These are phyloP conservation scores for Euplexia lucipara DNA, from an alignment of 2,888 invertebrate species.

Conservation along the genomic window DNA sequence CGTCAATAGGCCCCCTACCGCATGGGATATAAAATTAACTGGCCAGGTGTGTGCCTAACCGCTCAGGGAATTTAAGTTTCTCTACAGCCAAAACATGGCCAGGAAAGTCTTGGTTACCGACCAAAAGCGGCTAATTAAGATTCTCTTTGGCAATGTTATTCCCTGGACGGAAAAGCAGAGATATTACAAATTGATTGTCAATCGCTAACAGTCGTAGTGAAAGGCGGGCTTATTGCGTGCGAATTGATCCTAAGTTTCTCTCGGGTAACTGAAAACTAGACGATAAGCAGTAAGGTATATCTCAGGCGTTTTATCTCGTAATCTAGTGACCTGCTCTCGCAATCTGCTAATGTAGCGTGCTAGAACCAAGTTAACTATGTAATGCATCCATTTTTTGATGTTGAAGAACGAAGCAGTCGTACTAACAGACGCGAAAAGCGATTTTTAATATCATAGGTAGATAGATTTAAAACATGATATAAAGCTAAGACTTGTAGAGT, in stretches of 20 bases:
- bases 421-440: too few species aligned
- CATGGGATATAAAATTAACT: too few species aligned
- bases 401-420: too few species aligned
- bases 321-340: neutral
- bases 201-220: constrained; percentile 41
- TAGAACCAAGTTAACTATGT: too few species aligned
- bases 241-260: constrained; percentile 28
- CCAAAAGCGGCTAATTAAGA: constrained; percentile 19
- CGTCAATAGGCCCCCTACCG: too few species aligned
- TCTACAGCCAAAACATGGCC: neutral
- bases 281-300: constrained; percentile 11
- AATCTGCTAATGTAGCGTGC: too few species aligned
- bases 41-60: too few species aligned
- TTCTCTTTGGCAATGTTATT: constrained; percentile 35
- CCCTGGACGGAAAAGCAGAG: constrained; percentile 41
- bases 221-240: constrained; percentile 29
- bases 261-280: constrained; percentile 13
- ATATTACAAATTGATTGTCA: constrained; percentile 33
- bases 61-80: too few species aligned
- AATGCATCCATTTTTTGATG: too few species aligned
- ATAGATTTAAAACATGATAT: too few species aligned
- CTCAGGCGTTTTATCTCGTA: constrained; percentile 18
- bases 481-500: too few species aligned
- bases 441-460: too few species aligned
- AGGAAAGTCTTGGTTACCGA: neutral